phyloP scores from a whole-genome alignment of 2,113 vertebrate genomes.

The Mormoops blainvillei region DNA sequence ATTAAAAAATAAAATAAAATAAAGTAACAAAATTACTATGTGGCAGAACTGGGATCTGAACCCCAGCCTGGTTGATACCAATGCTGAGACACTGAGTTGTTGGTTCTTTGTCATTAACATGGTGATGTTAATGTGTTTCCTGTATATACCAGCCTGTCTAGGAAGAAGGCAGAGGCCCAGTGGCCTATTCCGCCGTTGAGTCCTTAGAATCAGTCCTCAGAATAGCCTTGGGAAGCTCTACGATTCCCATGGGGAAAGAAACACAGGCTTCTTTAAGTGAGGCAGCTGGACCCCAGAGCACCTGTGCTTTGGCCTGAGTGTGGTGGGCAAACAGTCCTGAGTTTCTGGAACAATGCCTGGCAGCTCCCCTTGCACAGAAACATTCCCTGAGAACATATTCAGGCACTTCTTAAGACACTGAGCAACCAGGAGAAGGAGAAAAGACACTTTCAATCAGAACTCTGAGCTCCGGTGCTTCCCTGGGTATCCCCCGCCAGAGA shows the following conservation, averaged over 20 bases:
- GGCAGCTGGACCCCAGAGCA: not conserved
- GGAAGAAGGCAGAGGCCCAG: not conserved
- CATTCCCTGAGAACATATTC: not conserved
- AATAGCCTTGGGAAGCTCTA: not conserved
- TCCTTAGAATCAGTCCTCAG: not conserved
- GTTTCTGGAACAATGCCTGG: not conserved
- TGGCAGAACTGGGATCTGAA: not conserved
- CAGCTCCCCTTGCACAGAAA: not conserved
- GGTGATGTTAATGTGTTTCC: rapidly evolving
- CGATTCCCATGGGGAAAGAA: not conserved
- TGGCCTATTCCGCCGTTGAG: not conserved
- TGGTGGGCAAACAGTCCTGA: not conserved
- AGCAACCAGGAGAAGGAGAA: not conserved
- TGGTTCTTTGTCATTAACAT: not conserved
- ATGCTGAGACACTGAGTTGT: not conserved
- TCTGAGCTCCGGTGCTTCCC: not conserved
- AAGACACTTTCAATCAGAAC: not conserved
- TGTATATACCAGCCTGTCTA: not conserved
- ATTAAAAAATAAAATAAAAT: no score
- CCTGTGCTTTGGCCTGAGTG: rapidly evolving
- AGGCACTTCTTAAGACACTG: not conserved
- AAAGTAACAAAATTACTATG: no score
- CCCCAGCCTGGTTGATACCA: not conserved
- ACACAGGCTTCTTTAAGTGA: rapidly evolving
- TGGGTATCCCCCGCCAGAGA: no score